Conservation (phyloP, 1,140 invertebrate genomes). For the Matsumurasca onukii region DNA sequence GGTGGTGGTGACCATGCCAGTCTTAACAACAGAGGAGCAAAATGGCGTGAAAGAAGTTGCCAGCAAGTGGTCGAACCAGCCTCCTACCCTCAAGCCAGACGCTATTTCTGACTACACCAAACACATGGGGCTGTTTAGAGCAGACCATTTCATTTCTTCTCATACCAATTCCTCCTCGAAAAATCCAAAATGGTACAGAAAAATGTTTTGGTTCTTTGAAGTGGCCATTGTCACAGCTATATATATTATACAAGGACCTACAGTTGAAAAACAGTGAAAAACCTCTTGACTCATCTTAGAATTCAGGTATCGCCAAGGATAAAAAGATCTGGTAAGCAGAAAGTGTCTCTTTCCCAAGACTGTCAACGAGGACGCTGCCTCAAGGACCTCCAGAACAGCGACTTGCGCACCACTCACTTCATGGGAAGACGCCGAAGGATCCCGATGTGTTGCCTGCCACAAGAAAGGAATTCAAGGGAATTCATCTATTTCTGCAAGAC, state of each 20-base stretch:
- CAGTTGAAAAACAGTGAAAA: neutral
- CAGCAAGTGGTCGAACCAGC: neutral
- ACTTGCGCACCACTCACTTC: neutral
- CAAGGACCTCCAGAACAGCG: neutral
- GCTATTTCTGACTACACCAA: conserved; percentile 40
- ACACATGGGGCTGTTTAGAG: conserved; percentile 28
- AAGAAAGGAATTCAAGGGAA: neutral
- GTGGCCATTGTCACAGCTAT: neutral
- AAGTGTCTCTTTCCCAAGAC: neutral
- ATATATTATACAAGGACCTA: neutral
- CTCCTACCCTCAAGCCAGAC: conserved; percentile 35
- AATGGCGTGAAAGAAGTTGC: neutral
- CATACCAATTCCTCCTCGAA: conserved; percentile 43
- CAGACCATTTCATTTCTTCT: conserved; percentile 42
- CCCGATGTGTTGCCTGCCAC: neutral
- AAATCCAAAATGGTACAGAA: conserved; percentile 42
- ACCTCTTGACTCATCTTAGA: neutral
- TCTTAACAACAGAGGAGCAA: neutral
- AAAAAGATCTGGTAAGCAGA: neutral
- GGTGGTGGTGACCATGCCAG: neutral
- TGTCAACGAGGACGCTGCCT: neutral
- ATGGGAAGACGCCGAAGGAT: neutral
- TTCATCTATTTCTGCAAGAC: neutral
- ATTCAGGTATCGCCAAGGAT: neutral
- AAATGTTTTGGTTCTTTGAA: conserved; percentile 38